These are phyloP conservation scores for Hypsibius dujardini DNA, from an alignment of 1,140 invertebrate genomes.

Conservation along the genomic window DNA sequence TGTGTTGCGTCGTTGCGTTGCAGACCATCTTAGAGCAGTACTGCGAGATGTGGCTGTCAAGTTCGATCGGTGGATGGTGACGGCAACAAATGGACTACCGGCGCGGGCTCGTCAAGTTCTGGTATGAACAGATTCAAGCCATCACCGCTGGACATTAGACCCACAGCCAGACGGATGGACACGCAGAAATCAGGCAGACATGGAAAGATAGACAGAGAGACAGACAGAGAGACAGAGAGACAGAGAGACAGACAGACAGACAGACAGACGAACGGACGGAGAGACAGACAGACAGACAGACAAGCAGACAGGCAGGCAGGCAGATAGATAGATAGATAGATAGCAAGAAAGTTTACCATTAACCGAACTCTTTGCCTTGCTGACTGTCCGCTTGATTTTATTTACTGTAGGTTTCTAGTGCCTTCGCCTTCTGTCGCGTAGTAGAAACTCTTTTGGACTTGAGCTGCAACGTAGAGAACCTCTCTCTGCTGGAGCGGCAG, in stretches of 20 bases:
- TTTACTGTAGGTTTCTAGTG: not conserved
- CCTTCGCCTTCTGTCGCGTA: slow-evolving; percentile 7
- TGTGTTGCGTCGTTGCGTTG: not conserved
- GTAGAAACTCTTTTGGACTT: not conserved
- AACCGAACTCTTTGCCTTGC: too few relatives aligned
- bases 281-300: too few relatives aligned
- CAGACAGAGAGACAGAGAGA: too few relatives aligned
- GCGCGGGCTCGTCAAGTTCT: not conserved
- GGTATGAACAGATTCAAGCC: not conserved
- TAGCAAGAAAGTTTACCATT: too few relatives aligned
- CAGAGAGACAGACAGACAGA: too few relatives aligned
- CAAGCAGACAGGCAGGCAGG: too few relatives aligned
- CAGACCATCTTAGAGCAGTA: slow-evolving; percentile 3
- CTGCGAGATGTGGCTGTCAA: slow-evolving; percentile 1
- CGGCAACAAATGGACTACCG: not conserved
- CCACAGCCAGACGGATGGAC: not conserved
- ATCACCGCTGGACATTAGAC: not conserved
- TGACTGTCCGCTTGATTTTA: not conserved
- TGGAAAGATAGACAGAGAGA: too few relatives aligned
- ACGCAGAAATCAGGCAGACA: not conserved
- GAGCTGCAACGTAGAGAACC: not conserved
- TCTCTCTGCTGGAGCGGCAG: not conserved
- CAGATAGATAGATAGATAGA: too few relatives aligned
- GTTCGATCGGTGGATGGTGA: slow-evolving; percentile 3
- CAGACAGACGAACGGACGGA: too few relatives aligned